phyloP scores from a whole-genome alignment of 2,113 vertebrate species.

The Boulengeromyrus knoepffleri region DNA sequence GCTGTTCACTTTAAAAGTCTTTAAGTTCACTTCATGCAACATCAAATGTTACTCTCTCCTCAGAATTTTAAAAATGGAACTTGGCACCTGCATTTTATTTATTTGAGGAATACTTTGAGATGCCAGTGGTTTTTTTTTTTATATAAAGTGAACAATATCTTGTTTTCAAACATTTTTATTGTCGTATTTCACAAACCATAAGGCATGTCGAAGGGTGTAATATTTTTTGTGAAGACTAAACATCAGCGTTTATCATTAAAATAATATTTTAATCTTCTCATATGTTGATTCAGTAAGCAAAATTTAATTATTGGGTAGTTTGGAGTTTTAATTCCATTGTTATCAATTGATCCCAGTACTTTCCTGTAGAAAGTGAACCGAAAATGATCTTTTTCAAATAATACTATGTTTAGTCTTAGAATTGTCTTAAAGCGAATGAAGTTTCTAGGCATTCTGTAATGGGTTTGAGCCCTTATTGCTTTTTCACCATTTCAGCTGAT shows the following conservation, averaged over 20 bases:
- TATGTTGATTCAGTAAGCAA: neutral
- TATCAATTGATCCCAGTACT: neutral
- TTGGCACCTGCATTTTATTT: neutral
- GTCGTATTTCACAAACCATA: neutral
- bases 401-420: neutral
- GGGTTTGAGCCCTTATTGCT: neutral
- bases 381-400: neutral
- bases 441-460: neutral
- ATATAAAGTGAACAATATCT: neutral
- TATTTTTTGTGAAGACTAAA: neutral
- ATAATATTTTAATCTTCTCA: neutral
- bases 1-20: conserved; percentile 4
- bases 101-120: neutral
- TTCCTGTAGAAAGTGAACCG: neutral
- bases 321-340: neutral
- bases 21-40: neutral
- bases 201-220: neutral
- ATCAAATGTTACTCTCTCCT: neutral
- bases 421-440: neutral
- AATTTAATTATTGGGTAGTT: neutral
- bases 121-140: neutral
- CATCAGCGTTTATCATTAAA: neutral
- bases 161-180: neutral
- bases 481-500: neutral
- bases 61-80: neutral